Base-by-base conservation (phyloP, 2,888 invertebrate genomes). In the Teleiodes luculella region DNA sequence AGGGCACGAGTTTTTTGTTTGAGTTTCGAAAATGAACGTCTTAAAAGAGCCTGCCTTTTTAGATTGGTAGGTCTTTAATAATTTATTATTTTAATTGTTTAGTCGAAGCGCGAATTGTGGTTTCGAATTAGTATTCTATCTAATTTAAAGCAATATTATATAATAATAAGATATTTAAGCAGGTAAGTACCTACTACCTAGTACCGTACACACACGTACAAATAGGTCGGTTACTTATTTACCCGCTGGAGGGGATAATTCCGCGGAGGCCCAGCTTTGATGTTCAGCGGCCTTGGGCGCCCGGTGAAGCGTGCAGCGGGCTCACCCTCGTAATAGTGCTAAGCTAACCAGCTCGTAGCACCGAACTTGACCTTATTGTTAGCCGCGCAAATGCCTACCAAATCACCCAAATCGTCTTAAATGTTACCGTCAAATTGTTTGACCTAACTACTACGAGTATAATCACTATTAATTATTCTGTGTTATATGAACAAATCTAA, bases 321-420 rank as follows among this genome's bases (percentile, higher is more conserved):
- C 52, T 62, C 63, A 58, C 61, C 64, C 66, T 67, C 65, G 63
- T 67, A 69, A n/a, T n/a, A n/a, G n/a, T n/a, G n/a, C n/a, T n/a
- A n/a, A n/a, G n/a, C n/a, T n/a, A n/a, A 63, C 70, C 28, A 24
- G 43, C 43, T 28, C 43, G 28, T 13, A 71, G 20, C 37, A 28
- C 67, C 70, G 70, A 79, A 80, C 84, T 83, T 85, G 86, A 85
- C 86, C 85, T 83, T 81, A 75, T 76, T n/a, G n/a, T n/a, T 65
- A 64, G 60, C 54, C 53, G 62, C 60, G 58, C 61, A 56, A 45
- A 35, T 36, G 35, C 35, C 36, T 41, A 24, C 28, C 10, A 46
- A n/a, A 18, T 16, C 33, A 14, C n/a, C n/a, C n/a, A n/a, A n/a
- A n/a, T n/a, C n/a, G n/a, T n/a, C n/a, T n/a, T n/a, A n/a, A n/a